Conservation (phyloP, 1,140 invertebrate genomes). For the Drosophila sucinea region DNA sequence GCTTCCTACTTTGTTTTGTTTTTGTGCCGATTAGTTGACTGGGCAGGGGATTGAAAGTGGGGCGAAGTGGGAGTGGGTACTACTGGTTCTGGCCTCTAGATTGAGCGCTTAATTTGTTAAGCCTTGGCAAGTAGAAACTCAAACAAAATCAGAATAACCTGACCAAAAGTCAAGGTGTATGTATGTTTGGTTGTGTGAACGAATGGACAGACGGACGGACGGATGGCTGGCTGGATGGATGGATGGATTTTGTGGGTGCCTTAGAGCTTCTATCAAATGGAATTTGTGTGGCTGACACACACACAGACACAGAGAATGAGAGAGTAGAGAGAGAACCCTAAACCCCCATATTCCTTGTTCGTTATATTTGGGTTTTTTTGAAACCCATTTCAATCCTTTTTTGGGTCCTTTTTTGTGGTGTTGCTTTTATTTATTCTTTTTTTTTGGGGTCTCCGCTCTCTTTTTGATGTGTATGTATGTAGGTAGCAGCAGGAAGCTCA, state of each 20-base stretch:
- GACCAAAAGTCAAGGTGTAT: conserved; percentile 80
- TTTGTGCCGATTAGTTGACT: conserved; percentile 7
- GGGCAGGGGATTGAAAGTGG: background rate
- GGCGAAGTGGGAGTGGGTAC: background rate
- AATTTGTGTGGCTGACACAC: conserved; percentile 70
- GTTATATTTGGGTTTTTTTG: conserved; percentile 60
- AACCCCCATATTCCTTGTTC: conserved; percentile 62
- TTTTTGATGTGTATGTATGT: conserved; percentile 2
- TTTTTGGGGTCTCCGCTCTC: conserved; percentile 63
- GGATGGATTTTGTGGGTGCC: conserved; percentile 68
- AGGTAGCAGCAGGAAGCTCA: conserved; percentile 63
- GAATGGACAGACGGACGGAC: conserved; percentile 23
- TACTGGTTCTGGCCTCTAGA: conserved; percentile 52
- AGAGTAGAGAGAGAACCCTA: background rate
- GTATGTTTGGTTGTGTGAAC: conserved; percentile 45
- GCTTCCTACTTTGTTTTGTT: conserved; percentile 27
- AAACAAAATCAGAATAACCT: conserved; percentile 80
- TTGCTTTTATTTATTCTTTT: conserved; percentile 58
- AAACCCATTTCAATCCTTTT: conserved; percentile 60
- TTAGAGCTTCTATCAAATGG: conserved; percentile 46
- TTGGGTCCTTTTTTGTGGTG: conserved; percentile 24
- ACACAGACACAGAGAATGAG: conserved; percentile 12
- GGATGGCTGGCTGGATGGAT: conserved; percentile 12
- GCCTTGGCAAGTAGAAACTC: conserved; percentile 80
- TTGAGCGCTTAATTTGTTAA: conserved; percentile 82